Evolutionary conservation across 2,888 invertebrate species (phyloP).

Genomic region (Andrena haemorrhoa): DNA sequence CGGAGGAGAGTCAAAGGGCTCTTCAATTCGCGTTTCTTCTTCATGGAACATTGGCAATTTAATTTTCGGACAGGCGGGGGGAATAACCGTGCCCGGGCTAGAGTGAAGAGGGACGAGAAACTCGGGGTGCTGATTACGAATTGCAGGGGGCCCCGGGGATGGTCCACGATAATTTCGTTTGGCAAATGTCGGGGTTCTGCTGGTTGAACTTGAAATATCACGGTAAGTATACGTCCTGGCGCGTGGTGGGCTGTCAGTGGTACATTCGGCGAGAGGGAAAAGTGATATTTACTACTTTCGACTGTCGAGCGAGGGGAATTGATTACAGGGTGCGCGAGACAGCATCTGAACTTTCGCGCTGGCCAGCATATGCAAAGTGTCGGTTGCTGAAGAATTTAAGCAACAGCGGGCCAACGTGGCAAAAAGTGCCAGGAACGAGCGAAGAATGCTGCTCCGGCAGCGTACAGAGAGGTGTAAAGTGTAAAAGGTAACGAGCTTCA

Average conservation of each 20-base stretch:
- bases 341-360: conserved; percentile 41
- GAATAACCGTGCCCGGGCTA: conserved; percentile 15
- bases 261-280: conserved; percentile 8
- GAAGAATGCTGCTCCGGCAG: not conserved
- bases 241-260: not conserved
- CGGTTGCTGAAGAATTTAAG: conserved; percentile 17
- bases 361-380: conserved; percentile 40
- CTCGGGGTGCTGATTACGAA: conserved; percentile 25
- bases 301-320: conserved; percentile 39
- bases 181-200: conserved; percentile 27
- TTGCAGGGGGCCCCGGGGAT: conserved; percentile 18
- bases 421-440: not conserved
- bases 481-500: not conserved
- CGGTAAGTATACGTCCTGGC: conserved; percentile 22
- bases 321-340: conserved; percentile 56
- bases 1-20: conserved; percentile 14
- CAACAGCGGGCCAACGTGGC: not conserved
- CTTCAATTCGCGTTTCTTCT: not conserved
- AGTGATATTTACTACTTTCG: conserved; percentile 43
- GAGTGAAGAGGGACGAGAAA: not conserved
- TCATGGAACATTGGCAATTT: conserved; percentile 29
- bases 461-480: not conserved
- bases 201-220: conserved; percentile 40
- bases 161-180: conserved; percentile 27
- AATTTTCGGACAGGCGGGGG: conserved; percentile 28